phyloP scores from a whole-genome alignment of 2,888 invertebrate species.

The Poecilus cupreus region DNA sequence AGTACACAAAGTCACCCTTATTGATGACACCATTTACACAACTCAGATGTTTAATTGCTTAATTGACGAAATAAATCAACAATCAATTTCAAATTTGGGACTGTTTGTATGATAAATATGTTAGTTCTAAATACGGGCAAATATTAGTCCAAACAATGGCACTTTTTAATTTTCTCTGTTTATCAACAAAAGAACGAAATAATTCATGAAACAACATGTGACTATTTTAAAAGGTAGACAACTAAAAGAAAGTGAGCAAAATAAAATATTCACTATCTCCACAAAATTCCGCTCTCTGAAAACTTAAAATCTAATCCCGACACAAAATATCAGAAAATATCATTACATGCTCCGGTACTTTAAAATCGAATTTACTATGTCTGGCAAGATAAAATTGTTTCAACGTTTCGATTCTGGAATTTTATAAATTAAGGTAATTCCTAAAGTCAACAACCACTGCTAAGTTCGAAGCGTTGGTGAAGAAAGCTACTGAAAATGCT shows the following conservation, averaged over 20 bases:
- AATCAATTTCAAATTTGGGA: background rate
- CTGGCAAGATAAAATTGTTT: slow-evolving; percentile 3
- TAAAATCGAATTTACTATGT: slow-evolving; percentile 8
- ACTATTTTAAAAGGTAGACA: background rate
- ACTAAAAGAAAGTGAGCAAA: background rate
- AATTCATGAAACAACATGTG: too few relatives aligned
- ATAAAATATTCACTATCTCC: slow-evolving; percentile 16
- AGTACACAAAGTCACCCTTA: background rate
- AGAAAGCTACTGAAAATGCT: background rate
- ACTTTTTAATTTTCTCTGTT: too few relatives aligned
- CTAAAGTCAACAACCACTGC: background rate
- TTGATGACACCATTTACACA: background rate
- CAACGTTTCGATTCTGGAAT: background rate
- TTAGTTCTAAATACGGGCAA: background rate
- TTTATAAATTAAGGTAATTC: slow-evolving; percentile 14
- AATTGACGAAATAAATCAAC: too few relatives aligned
- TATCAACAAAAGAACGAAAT: background rate
- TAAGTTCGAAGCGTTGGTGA: background rate
- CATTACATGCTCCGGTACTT: background rate
- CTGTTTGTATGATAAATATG: background rate
- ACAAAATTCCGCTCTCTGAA: background rate
- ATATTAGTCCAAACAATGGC: background rate
- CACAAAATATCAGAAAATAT: slow-evolving; percentile 1
- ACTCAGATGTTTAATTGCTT: background rate
- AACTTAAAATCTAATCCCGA: slow-evolving; percentile 10